Evolutionary conservation across 1,140 invertebrate genomes (phyloP), one percentile per base, ranked within the genome.

Genomic region (Carcinoscorpius rotundicauda): DNA sequence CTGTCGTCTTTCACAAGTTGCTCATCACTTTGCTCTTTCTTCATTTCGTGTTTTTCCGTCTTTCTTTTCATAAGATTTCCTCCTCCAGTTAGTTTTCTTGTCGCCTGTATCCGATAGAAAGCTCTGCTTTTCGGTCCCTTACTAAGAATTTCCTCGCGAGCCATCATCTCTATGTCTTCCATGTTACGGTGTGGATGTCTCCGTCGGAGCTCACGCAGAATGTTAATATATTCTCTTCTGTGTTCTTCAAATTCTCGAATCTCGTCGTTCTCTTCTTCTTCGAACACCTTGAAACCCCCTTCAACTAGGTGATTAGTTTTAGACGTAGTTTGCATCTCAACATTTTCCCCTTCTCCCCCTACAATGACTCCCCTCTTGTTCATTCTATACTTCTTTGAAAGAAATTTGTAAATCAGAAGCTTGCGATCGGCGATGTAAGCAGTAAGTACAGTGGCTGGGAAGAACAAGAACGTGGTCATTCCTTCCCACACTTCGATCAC

Each of bases 401-500:
- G 79, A 75, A 91, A 96, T 75, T 94, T 95, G 81, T 96, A 92
- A 69, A 95, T 85, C n/a, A 94, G 81, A 10, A 91, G 76, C 10
- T 89, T 84, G 51, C 91, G 83, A 75, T 99, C 97, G 52, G 95
- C 95, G 61, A 97, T 88, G 76, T 97, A 99, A 5, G 97, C 96
- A n/a, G 94, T 97, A 0, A 93, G 71, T 0, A 99, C 97, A 4
- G 95, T 98, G 3, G 88, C 82, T 1, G 97, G 97, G 81, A 99
- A 99, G 79, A 98, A 98, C 6, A 89, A 75, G 75, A 99, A 96
- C 1, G 97, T 99, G 0, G 99, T 77, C 9, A 95, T 75, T 5
- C 90, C 72, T 93, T 99, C 97, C 96, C 95, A 98, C 3, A 98
- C 86, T 71, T 95, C 90, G 3, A 96, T 85, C 53, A 86, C 85